Conservation (phyloP, 2,113 vertebrate species). For the Hystrix brachyura region DNA sequence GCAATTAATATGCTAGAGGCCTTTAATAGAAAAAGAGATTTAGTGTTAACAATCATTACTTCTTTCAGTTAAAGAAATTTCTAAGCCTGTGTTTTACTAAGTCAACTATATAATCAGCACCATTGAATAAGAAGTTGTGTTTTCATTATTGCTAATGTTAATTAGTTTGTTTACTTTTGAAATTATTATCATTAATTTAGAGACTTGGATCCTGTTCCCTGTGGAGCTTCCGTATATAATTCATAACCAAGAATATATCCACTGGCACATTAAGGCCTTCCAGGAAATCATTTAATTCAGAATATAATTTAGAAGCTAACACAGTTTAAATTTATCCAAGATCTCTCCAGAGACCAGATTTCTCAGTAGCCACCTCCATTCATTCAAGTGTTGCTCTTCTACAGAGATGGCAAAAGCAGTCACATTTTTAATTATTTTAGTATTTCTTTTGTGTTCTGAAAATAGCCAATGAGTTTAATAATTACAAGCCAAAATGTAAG, state of each 20-base stretch:
- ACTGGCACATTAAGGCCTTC: background rate
- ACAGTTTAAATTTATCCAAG: background rate
- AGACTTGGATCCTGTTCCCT: constrained; percentile 18
- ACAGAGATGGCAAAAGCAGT: background rate
- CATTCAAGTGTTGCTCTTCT: background rate
- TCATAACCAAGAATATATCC: background rate
- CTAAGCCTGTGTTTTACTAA: constrained; percentile 57
- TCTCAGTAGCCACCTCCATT: background rate
- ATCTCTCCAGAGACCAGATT: background rate
- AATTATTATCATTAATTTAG: constrained; percentile 49
- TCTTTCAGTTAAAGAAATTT: constrained; percentile 63
- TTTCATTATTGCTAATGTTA: constrained; percentile 71
- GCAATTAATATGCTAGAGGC: constrained; percentile 67
- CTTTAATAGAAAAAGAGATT: constrained; percentile 60
- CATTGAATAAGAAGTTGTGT: constrained; percentile 55
- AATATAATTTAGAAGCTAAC: background rate
- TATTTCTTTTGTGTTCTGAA: background rate
- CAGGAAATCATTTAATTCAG: background rate
- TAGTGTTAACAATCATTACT: background rate
- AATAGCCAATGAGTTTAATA: constrained; percentile 10
- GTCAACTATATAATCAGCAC: constrained; percentile 54
- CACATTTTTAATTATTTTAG: background rate
- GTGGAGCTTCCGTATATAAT: constrained; percentile 2
- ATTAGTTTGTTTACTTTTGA: constrained; percentile 66
- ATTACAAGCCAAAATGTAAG: constrained; percentile 43